Conservation (phyloP, 2,797 vertebrate species). For the Mus spretus region DNA sequence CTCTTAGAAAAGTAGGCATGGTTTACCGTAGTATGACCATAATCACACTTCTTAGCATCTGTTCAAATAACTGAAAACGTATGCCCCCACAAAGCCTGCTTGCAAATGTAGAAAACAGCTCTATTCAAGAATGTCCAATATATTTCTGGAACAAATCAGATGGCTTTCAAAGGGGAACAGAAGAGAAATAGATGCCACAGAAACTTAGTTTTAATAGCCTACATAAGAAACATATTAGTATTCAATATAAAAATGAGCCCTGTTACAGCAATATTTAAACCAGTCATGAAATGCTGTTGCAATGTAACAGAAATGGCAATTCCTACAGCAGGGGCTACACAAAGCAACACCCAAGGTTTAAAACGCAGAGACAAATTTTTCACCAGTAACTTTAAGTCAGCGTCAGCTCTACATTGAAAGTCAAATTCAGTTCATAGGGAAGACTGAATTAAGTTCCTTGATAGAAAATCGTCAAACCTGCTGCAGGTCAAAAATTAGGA, state of each 20-base stretch:
- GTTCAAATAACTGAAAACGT: background rate
- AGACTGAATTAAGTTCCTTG: slow-evolving; percentile 22
- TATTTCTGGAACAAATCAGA: background rate
- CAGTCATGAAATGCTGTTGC: background rate
- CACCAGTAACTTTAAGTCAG: background rate
- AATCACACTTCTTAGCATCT: background rate
- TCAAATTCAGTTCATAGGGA: background rate
- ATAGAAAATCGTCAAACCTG: background rate
- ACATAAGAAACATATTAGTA: slow-evolving; percentile 6
- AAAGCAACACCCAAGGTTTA: background rate
- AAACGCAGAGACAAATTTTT: background rate
- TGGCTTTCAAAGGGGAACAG: background rate
- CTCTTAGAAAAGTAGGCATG: background rate
- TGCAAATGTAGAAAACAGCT: background rate
- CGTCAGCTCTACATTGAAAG: background rate
- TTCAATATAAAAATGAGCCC: background rate
- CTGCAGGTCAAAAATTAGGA: slow-evolving; percentile 24
- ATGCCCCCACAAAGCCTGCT: background rate
- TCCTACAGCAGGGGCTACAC: background rate
- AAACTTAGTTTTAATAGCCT: slow-evolving; percentile 49
- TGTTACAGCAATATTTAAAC: slow-evolving; percentile 46
- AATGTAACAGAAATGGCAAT: background rate
- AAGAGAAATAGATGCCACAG: slow-evolving; percentile 7
- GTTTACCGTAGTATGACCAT: too few relatives aligned
- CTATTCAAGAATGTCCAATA: background rate